A percentile compares a stretch with the other conserved stretches of the same genome.
These are phyloP conservation scores for Aphelinus certus DNA, from an alignment of 1,140 invertebrate genomes.

Conservation along the genomic window DNA sequence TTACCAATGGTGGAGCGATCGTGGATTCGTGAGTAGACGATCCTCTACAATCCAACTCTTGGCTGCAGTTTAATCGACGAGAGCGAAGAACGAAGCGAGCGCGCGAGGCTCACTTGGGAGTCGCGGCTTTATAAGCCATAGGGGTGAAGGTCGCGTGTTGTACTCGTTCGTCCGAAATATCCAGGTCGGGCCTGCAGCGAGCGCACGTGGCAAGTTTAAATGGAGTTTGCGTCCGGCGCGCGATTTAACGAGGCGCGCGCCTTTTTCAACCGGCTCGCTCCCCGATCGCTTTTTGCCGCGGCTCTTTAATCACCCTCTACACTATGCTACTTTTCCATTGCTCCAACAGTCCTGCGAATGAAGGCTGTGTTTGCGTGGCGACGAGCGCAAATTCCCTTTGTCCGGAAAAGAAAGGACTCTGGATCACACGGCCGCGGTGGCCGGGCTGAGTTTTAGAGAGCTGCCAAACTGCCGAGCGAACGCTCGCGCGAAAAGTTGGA, in stretches of 20 bases:
- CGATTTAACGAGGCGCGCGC: conserved; percentile 7
- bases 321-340: neutral
- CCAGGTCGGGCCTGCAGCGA: neutral
- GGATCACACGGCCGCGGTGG: too few relatives aligned
- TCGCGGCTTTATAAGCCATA: neutral
- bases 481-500: too few relatives aligned
- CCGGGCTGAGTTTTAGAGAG: too few relatives aligned
- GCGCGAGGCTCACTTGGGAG: neutral
- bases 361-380: too few relatives aligned
- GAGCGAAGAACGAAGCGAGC: too few relatives aligned
- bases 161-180: neutral
- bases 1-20: too few relatives aligned
- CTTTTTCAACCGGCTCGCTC: neutral
- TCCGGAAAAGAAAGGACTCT: too few relatives aligned
- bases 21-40: too few relatives aligned
- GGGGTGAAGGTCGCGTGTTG: neutral
- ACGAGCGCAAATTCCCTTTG: too few relatives aligned
- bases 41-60: neutral
- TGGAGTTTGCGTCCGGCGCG: neutral
- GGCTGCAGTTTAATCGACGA: conserved; percentile 3
- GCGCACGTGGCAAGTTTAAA: neutral
- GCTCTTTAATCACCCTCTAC: too few relatives aligned
- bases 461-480: too few relatives aligned
- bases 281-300: neutral
- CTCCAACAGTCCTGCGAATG: too few relatives aligned